Evolutionary conservation across 2,113 vertebrate species (phyloP).

Genomic region (Mungos mungo): DNA sequence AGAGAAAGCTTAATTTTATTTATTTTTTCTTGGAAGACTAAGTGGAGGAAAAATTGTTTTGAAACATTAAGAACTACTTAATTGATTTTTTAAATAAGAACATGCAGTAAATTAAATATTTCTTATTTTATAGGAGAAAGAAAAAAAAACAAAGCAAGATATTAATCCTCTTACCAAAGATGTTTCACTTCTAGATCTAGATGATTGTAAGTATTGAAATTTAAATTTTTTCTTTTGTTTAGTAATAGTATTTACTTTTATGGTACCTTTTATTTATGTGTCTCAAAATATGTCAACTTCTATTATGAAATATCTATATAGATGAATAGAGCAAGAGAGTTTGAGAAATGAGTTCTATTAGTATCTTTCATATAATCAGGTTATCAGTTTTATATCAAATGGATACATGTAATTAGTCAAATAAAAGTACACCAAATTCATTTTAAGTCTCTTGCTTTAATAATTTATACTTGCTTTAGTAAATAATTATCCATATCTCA

Average conservation of each 20-base stretch:
- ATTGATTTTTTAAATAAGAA: neutral
- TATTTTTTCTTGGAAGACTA: neutral
- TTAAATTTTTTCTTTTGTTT: slow-evolving; percentile 2
- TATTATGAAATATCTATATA: neutral
- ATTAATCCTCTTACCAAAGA: slow-evolving; percentile 84
- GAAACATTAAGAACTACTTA: neutral
- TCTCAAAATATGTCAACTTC: neutral
- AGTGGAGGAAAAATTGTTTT: neutral
- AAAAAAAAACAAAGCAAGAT: slow-evolving; percentile 71
- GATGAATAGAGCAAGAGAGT: neutral
- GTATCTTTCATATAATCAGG: neutral
- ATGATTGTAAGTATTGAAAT: slow-evolving; percentile 92
- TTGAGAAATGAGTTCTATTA: neutral
- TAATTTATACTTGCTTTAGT: neutral
- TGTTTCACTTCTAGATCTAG: slow-evolving; percentile 93
- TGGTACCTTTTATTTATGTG: neutral
- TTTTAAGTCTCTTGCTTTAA: neutral
- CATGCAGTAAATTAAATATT: slow-evolving; percentile 36
- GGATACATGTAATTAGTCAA: neutral
- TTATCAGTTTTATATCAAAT: slow-evolving; percentile 14
- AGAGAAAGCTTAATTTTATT: slow-evolving; percentile 9
- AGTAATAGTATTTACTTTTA: neutral
- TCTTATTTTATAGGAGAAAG: slow-evolving; percentile 87
- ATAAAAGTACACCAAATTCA: neutral
- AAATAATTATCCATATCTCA: neutral